Conservation (phyloP, 1,140 invertebrate species). For the Galleria mellonella region DNA sequence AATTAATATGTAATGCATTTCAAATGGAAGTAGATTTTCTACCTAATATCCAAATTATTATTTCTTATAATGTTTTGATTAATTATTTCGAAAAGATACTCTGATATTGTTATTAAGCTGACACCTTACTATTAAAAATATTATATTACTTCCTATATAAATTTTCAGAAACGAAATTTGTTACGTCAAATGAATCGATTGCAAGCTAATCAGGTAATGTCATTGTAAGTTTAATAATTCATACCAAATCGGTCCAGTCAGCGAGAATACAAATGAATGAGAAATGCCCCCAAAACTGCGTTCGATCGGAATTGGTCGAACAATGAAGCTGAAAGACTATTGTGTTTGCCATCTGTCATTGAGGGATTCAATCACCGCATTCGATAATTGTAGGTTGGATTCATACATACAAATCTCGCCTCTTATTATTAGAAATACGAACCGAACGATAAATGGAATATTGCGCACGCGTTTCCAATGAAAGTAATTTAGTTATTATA, state of each 20-base stretch:
- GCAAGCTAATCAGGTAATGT: constrained; percentile 26
- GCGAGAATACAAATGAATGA: constrained; percentile 55
- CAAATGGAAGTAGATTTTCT: no score
- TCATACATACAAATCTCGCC: constrained; percentile 27
- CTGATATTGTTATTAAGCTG: no score
- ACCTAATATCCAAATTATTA: no score
- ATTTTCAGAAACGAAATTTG: no score
- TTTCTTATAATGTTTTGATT: no score
- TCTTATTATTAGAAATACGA: constrained; percentile 32
- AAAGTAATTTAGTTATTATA: constrained; percentile 55
- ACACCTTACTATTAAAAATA: no score
- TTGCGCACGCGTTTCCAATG: constrained; percentile 30
- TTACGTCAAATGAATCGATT: constrained; percentile 13
- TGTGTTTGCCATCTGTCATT: constrained; percentile 58
- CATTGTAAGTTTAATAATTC: constrained; percentile 35
- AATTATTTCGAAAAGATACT: no score
- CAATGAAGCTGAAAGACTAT: constrained; percentile 45
- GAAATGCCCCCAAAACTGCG: constrained; percentile 46
- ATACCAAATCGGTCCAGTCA: constrained; percentile 17
- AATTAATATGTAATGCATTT: constrained; percentile 5
- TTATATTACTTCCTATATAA: no score
- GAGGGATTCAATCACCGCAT: constrained; percentile 42
- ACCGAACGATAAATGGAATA: constrained; percentile 31
- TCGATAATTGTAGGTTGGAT: constrained; percentile 43
- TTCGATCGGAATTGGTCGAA: constrained; percentile 43